Base-by-base conservation (phyloP, 2,888 invertebrate genomes). In the Schizaphis graminum region DNA sequence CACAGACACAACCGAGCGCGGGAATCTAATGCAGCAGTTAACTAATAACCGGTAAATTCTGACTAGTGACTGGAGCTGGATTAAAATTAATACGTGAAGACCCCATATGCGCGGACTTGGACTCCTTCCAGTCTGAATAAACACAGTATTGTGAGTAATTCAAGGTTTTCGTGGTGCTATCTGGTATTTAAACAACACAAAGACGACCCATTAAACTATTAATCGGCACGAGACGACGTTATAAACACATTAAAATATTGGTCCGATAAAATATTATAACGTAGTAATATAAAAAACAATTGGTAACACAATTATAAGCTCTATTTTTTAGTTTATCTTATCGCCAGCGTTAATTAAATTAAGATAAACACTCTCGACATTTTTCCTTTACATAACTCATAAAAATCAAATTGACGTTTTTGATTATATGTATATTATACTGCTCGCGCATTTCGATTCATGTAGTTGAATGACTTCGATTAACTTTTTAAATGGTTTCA, bases 131-230 rank as follows among this genome's bases (percentile, higher is more conserved):
- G 90, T 90, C 86, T 86, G 86, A 94, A 67, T 61, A 86, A 93
- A 94, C 90, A 53, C 85, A 84, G 86, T 89, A 67, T 86, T 56
- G 57, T 86, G 41, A 56, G 85, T 28, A 57, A 93, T 93, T 90
- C 94, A 94, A 94, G 90, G 94, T 94, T 94, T 94, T 91, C 47
- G 94, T 94, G 94, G 94, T 94, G 94, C 94, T 91, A 94, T 94
- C 94, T 94, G 67, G 92, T 89, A 93, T 77, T 88, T 77, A 93
- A 87, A 89, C 88, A 10, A 61, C 11, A 87, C 44, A 84, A 84
- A 91, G 86, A 57, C 26, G 35, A 56, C 67, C 35, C 77, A 77
- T 77, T 77, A 35, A 35, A 35, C 16, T 28, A 91, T 44, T 85
- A 44, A 85, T 85, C 28, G 85, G 85, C 44, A 26, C 11, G 13